Percentiles rank a stretch among this genome's conserved stretches.
phyloP scores from a whole-genome alignment of 2,113 vertebrate genomes.

The Octodon degus region DNA sequence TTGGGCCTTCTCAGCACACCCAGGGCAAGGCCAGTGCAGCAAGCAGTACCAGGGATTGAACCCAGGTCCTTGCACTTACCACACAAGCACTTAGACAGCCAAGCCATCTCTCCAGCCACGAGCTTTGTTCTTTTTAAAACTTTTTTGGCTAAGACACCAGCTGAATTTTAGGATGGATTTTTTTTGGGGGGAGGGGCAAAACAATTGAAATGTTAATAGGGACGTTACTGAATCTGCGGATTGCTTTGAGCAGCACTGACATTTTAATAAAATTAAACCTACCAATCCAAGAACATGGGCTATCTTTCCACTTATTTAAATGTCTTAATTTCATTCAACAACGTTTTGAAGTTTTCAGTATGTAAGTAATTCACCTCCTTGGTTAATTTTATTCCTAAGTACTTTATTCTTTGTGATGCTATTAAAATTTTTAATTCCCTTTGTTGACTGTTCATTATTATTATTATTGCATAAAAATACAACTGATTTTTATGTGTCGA shows the following conservation, averaged over 20 bases:
- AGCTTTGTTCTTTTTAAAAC: neutral
- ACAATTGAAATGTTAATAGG: neutral
- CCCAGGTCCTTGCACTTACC: too few relatives aligned
- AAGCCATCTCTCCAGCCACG: too few relatives aligned
- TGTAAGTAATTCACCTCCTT: neutral
- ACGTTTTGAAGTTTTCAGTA: neutral
- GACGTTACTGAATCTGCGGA: neutral
- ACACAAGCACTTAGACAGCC: too few relatives aligned
- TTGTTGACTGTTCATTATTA: neutral
- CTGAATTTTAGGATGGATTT: constrained; percentile 20
- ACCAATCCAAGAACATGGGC: neutral
- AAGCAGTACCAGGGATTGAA: too few relatives aligned
- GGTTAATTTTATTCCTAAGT: neutral
- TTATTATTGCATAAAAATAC: neutral
- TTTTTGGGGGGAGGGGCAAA: neutral
- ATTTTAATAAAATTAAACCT: neutral
- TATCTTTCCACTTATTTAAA: neutral
- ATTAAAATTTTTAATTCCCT: neutral
- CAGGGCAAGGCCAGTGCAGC: too few relatives aligned
- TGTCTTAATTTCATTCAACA: constrained; percentile 24
- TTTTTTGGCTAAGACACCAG: neutral
- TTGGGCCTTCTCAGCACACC: too few relatives aligned
- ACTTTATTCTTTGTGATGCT: constrained; percentile 12
- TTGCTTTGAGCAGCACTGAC: neutral
- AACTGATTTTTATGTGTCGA: neutral